Evolutionary conservation across 2,113 vertebrate species (phyloP).

Genomic region (Setophaga kirtlandii): DNA sequence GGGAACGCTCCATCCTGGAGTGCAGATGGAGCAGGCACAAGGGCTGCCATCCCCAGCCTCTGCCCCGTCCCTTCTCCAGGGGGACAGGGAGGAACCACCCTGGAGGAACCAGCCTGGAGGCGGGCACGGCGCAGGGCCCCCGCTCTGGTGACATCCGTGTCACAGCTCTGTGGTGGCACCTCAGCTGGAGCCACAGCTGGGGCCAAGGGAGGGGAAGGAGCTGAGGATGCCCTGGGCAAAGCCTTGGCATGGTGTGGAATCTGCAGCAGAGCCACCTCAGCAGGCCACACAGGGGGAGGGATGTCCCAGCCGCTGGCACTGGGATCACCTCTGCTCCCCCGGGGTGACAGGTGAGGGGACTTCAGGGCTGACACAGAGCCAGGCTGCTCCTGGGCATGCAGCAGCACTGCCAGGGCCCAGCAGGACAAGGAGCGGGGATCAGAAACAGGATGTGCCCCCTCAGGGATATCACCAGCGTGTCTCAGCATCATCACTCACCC

Average conservation of each 20-base stretch:
- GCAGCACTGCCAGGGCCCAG: neutral
- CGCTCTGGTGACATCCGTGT: fast-evolving
- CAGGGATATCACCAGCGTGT: fast-evolving
- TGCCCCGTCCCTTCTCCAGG: neutral
- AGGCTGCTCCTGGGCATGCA: neutral
- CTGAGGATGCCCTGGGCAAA: neutral
- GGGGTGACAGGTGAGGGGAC: neutral
- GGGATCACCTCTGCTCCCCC: neutral
- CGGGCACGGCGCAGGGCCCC: fast-evolving
- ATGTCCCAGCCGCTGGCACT: neutral
- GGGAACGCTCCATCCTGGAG: constrained; percentile 38
- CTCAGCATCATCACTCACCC: fast-evolving
- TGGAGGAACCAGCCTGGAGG: neutral
- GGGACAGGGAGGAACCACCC: neutral
- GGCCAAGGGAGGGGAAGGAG: neutral
- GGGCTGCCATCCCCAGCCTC: neutral
- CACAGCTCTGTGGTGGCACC: neutral
- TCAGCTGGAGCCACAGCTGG: neutral
- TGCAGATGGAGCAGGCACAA: neutral
- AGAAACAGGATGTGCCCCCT: neutral
- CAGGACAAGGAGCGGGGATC: fast-evolving
- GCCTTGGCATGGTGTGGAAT: neutral
- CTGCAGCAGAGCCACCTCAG: neutral
- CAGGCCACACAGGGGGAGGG: neutral
- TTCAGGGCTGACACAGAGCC: neutral